phyloP scores from a whole-genome alignment of 2,888 invertebrate genomes.

The Baronia brevicornis region DNA sequence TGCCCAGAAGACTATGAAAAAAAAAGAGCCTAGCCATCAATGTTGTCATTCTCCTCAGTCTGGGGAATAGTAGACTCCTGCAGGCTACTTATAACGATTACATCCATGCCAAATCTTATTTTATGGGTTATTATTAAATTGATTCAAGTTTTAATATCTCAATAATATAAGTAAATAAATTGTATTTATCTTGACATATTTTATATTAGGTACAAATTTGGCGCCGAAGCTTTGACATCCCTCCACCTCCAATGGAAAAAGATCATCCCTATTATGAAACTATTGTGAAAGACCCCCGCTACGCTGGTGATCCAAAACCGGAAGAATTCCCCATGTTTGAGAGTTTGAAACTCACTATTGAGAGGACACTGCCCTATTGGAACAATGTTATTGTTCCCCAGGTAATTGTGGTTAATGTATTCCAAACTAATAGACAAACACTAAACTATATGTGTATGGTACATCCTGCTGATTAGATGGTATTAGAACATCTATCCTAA shows the following conservation, averaged over 20 bases:
- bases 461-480: too few relatives aligned
- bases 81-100: too few relatives aligned
- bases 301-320: conserved; percentile 81
- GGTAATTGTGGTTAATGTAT: conserved; percentile 28
- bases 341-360: conserved; percentile 87
- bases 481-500: too few relatives aligned
- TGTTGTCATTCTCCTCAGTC: too few relatives aligned
- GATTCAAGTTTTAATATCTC: background rate
- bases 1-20: too few relatives aligned
- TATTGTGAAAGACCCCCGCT: conserved; percentile 85
- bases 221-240: conserved; percentile 88
- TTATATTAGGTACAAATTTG: conserved; percentile 82
- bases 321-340: conserved; percentile 89
- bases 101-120: too few relatives aligned
- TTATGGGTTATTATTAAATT: too few relatives aligned
- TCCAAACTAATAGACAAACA: background rate
- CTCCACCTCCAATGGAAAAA: conserved; percentile 87
- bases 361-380: conserved; percentile 90
- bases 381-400: conserved; percentile 86
- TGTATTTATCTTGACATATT: too few relatives aligned
- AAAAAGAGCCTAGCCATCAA: too few relatives aligned
- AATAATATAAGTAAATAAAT: conserved; percentile 1
- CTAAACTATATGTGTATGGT: too few relatives aligned
- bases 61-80: too few relatives aligned
- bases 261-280: conserved; percentile 84